Evolutionary conservation across 2,888 invertebrate genomes (phyloP).

Genomic region (Synanthedon myopaeformis): DNA sequence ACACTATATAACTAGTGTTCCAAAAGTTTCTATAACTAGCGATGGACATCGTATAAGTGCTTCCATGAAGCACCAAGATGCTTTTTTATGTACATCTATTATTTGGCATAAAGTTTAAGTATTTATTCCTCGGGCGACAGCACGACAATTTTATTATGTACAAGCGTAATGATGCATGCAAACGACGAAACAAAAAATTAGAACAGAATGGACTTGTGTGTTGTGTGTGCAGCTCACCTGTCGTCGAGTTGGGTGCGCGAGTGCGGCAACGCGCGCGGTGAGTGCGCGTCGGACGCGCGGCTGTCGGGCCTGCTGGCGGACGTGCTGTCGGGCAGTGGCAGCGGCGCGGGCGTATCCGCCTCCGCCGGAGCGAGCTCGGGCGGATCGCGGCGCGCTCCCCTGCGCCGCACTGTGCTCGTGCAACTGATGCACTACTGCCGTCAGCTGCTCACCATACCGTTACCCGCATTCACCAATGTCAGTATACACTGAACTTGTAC

Average conservation of each 20-base stretch:
- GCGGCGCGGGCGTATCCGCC: slow-evolving; percentile 67
- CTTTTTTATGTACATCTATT: no score
- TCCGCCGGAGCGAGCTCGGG: slow-evolving; percentile 39
- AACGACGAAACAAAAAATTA: no score
- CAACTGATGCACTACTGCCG: slow-evolving; percentile 77
- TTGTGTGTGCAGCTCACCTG: slow-evolving; percentile 43
- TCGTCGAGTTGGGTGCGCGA: slow-evolving; percentile 35
- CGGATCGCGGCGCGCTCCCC: slow-evolving; percentile 62
- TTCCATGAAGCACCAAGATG: no score
- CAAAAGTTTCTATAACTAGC: no score
- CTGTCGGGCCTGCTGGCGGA: slow-evolving; percentile 77
- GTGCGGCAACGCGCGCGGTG: slow-evolving; percentile 32
- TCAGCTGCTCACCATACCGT: slow-evolving; percentile 59
- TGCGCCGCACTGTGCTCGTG: slow-evolving; percentile 78
- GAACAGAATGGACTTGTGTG: no score
- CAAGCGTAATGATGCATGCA: no score
- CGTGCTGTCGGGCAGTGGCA: slow-evolving; percentile 72
- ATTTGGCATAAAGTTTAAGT: no score
- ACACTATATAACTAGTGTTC: no score
- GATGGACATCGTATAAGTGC: no score
- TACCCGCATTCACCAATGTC: background rate
- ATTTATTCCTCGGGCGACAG: no score
- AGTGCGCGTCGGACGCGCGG: slow-evolving; percentile 73
- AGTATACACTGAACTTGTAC: background rate
- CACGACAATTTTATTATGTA: no score